Conservation (phyloP, 2,888 invertebrate genomes). For the Myopa testacea region DNA sequence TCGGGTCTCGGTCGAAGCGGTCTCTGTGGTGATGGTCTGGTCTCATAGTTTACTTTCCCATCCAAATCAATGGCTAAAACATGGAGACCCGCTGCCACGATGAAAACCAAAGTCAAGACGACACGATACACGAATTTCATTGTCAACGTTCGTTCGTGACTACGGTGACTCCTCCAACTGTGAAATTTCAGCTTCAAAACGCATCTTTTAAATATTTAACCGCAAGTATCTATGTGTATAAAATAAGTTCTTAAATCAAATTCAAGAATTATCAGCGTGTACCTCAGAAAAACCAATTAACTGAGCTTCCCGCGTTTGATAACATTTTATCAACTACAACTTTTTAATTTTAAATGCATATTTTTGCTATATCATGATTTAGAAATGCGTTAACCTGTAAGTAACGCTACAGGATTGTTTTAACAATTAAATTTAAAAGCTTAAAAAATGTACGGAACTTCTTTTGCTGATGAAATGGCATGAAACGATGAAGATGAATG, state of each 20-base stretch:
- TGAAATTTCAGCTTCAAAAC: background rate
- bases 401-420: no score
- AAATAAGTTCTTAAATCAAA: background rate
- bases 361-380: no score
- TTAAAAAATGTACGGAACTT: no score
- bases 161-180: background rate
- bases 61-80: background rate
- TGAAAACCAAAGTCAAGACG: background rate
- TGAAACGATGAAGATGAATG: no score
- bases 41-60: no score
- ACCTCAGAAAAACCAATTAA: constrained; percentile 17
- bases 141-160: background rate
- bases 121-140: background rate
- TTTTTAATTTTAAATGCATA: no score
- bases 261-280: constrained; percentile 2
- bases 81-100: background rate
- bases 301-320: background rate
- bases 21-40: no score
- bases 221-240: background rate
- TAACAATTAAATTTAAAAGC: no score
- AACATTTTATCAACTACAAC: background rate
- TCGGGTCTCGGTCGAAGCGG: no score
- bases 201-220: background rate
- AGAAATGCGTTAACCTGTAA: no score
- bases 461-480: no score